Evolutionary conservation across 2,113 vertebrate species (phyloP), one percentile per base, ranked within the genome.

Genomic region (Ploceus nigricollis): DNA sequence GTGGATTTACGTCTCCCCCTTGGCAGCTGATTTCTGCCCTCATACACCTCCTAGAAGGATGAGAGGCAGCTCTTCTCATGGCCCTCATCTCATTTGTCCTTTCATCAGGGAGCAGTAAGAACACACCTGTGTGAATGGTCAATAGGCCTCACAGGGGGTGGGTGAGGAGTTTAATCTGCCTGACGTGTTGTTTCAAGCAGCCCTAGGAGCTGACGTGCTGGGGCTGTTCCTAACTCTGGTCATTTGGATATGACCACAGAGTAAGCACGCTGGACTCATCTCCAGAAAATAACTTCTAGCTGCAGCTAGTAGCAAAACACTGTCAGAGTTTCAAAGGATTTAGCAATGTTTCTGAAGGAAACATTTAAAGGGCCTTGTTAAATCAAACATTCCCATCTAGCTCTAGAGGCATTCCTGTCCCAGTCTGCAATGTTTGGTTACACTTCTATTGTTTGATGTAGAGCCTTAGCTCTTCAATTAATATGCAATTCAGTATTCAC

Each of bases 381-480:
- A 93, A 96, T 97, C 94, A 96, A 79, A 94, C 44, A 45, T 86
- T 75, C 63, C 66, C 51, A 18, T 87, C 58, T 80, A 92, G 64
- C 57, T 95, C 88, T 82, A 45, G 90, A 97, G 95, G 64, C 70
- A 65, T 72, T 91, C 40, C n/a, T 58, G 40, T 97, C 80, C 64
- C 87, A 79, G 64, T 77, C 76, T 93, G 48, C 80, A 63, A 21
- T 64, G 63, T 94, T 79, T 84, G 65, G 87, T 95, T 96, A 78
- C 48, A 23, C 40, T 71, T 88, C 76, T 66, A 6, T 40, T 92
- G 86, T 96, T 86, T 94, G 93, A 94, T 77, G 71, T 84, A 86
- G 78, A 92, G 89, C 51, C 71, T 97, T 78, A 81, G 91, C 93
- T 95, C 92, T 80, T 80, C n/a, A 86, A 93, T 97, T 96, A 92